These are phyloP conservation scores for Struthio camelus DNA, from an alignment of 2,113 vertebrate species.

Conservation along the genomic window DNA sequence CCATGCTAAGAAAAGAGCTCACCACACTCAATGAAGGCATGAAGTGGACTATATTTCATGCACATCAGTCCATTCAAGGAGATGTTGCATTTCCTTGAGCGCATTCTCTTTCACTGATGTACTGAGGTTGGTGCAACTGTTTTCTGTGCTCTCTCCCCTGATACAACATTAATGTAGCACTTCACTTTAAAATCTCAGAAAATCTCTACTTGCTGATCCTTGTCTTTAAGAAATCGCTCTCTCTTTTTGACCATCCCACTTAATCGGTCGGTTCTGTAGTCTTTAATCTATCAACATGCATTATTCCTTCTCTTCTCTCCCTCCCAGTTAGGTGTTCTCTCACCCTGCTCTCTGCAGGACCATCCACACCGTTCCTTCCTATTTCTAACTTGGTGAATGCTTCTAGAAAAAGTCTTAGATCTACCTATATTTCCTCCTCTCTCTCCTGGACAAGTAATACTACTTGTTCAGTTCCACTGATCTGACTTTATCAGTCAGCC, in stretches of 20 bases:
- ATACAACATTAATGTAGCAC: neutral
- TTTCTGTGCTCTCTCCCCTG: neutral
- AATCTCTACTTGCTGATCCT: neutral
- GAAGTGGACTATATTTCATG: neutral
- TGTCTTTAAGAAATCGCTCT: neutral
- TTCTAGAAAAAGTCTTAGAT: neutral
- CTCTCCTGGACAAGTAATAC: neutral
- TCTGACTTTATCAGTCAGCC: too few relatives aligned
- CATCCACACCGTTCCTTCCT: accelerated
- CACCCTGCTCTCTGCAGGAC: neutral
- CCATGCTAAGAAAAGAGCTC: neutral
- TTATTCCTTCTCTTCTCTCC: neutral
- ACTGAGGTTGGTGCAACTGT: neutral
- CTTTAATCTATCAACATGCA: neutral
- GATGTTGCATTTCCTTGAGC: neutral
- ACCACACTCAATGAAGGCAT: neutral
- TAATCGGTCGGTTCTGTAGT: neutral
- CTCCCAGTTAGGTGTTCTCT: neutral
- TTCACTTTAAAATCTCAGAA: neutral
- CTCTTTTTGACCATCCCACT: neutral
- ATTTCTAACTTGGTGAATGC: neutral
- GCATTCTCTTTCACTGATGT: neutral
- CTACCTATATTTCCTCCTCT: neutral
- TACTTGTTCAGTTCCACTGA: neutral
- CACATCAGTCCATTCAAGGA: neutral